Conservation (phyloP, 2,797 vertebrate species). For the Molossus alvarezi region DNA sequence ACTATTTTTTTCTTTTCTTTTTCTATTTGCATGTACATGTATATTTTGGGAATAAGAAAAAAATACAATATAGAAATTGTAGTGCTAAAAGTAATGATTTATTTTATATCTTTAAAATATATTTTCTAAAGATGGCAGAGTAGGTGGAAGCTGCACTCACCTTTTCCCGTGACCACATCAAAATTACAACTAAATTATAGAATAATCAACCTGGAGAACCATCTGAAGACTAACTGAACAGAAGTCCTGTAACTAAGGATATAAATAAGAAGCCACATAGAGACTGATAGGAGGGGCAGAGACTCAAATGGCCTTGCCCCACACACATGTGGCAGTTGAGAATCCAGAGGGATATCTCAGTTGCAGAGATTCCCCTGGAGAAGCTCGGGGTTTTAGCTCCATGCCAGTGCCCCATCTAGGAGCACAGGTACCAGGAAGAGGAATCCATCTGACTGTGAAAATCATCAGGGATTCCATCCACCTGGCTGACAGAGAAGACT, state of each 20-base stretch:
- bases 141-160: background rate
- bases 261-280: background rate
- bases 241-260: background rate
- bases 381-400: background rate
- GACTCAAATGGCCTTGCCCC: background rate
- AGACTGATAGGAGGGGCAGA: background rate
- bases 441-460: background rate
- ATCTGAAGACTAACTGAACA: background rate
- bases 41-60: constrained; percentile 33
- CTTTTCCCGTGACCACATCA: background rate
- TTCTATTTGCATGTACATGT: background rate
- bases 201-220: background rate
- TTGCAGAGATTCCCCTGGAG: background rate
- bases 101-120: background rate
- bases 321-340: background rate
- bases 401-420: background rate
- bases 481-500: background rate
- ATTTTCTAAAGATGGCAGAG: background rate
- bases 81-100: constrained; percentile 20
- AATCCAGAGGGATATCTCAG: background rate
- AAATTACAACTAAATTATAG: background rate
- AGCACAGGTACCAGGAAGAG: background rate
- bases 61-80: background rate
- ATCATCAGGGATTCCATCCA: background rate
- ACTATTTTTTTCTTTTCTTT: background rate